Conservation (phyloP, 2,888 invertebrate species). For the Mythimna impura region DNA sequence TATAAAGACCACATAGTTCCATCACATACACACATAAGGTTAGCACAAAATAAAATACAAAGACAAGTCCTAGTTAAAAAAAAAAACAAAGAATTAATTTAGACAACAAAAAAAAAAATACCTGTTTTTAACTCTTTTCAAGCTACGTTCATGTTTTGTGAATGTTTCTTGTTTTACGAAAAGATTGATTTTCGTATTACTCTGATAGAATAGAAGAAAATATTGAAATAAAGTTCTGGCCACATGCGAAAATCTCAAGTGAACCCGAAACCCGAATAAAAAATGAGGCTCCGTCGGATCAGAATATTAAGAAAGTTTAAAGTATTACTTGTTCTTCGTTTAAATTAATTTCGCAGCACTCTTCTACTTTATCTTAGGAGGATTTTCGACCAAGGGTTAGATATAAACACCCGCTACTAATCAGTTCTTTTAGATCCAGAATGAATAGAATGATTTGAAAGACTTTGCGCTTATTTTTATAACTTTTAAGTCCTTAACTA, state of each 20-base stretch:
- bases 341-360: slow-evolving; percentile 20
- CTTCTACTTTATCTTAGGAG: slow-evolving; percentile 8
- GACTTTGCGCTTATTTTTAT: background rate
- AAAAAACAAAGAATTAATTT: too few relatives aligned
- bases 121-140: background rate
- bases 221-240: background rate
- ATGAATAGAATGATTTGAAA: slow-evolving; percentile 8
- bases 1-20: too few relatives aligned
- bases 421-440: slow-evolving; percentile 2
- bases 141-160: background rate
- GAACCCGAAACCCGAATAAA: background rate
- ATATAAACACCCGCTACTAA: slow-evolving; percentile 14
- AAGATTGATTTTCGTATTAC: background rate
- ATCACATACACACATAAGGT: too few relatives aligned
- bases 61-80: too few relatives aligned
- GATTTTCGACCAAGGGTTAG: slow-evolving; percentile 3
- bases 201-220: background rate
- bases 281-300: background rate
- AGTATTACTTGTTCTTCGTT: slow-evolving; percentile 1
- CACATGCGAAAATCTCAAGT: background rate
- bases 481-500: background rate
- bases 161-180: background rate
- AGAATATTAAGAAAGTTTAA: slow-evolving; percentile 16
- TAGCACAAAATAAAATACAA: too few relatives aligned
- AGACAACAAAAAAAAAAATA: too few relatives aligned